Evolutionary conservation across 2,113 vertebrate species (phyloP), one percentile per base, ranked within the genome.

Genomic region (Oxygymnocypris stewartii): DNA sequence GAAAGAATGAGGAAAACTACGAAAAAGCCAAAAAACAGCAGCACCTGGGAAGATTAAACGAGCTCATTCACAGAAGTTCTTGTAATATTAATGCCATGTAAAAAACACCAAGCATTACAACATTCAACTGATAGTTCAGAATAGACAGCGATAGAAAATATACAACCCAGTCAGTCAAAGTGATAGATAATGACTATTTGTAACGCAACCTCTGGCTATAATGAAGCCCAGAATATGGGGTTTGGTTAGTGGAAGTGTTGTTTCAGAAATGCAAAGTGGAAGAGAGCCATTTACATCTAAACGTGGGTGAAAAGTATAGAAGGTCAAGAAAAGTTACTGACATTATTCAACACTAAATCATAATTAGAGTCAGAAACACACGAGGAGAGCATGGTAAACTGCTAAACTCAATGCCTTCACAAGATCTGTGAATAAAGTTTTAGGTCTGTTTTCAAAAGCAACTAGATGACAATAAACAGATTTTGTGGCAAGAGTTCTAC

Each of bases 161-260:
- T 57, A 35, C 76, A 78, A 78, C 16, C n/a, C 47, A 54, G 76
- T 35, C n/a, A 28, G n/a, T 54, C 76, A 54, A 75, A 75, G 42
- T 49, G 74, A 76, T 42, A 76, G 42, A 47, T 49, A 76, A 78
- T 54, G 28, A 78, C 51, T 78, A 31, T 78, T 54, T 78, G 76
- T 49, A 54, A 25, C 14, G 0, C 44, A 49, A 35, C 16, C 47
- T 54, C 47, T 78, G 25, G 28, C 28, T 67, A 67, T 20, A 7
- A 13, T 8, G 63, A 51, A 35, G 47, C n/a, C 16, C 6, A 35
- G 74, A 76, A 18, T 3, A 18, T 54, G 76, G 54, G 76, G 76
- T 51, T 49, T 51, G 63, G 63, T 69, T 49, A 6, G 5, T 69
- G 80, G 28, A 51, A 82, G 44, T 51, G 25, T 10, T 82, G 16